These are phyloP conservation scores for Shargacucullia verbasci DNA, from an alignment of 2,888 invertebrate species.

Conservation along the genomic window DNA sequence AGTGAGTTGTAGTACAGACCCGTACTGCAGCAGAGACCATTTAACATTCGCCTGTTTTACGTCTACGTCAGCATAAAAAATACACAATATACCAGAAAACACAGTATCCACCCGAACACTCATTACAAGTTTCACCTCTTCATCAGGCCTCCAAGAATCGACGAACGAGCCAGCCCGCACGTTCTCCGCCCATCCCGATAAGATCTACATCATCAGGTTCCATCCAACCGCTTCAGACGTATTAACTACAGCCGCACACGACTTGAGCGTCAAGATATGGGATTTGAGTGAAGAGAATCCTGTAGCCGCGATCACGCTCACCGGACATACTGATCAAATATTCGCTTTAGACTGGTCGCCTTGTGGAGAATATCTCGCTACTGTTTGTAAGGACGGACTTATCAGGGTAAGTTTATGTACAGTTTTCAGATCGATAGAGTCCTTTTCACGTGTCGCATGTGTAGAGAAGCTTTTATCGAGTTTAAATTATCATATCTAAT, in stretches of 20 bases:
- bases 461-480: too few relatives aligned
- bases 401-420: constrained; percentile 89
- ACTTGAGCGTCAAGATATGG: constrained; percentile 97
- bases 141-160: constrained; percentile 91
- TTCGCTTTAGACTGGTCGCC: constrained; percentile 98
- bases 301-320: constrained; percentile 87
- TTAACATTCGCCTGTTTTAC: too few relatives aligned
- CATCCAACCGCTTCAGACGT: constrained; percentile 97
- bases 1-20: too few relatives aligned
- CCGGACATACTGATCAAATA: constrained; percentile 95
- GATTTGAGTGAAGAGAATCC: constrained; percentile 89
- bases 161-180: constrained; percentile 92
- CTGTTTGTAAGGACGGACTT: constrained; percentile 96
- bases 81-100: too few relatives aligned
- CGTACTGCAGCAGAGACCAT: constrained; percentile 94
- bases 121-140: background rate
- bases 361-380: constrained; percentile 95
- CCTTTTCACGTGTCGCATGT: too few relatives aligned
- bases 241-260: constrained; percentile 96
- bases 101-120: too few relatives aligned
- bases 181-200: constrained; percentile 94
- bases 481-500: too few relatives aligned
- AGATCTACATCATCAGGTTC: constrained; percentile 95
- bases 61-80: too few relatives aligned
- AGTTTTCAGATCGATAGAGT: too few relatives aligned